Conservation (phyloP, 1,140 invertebrate species). For the Uloborus diversus region DNA sequence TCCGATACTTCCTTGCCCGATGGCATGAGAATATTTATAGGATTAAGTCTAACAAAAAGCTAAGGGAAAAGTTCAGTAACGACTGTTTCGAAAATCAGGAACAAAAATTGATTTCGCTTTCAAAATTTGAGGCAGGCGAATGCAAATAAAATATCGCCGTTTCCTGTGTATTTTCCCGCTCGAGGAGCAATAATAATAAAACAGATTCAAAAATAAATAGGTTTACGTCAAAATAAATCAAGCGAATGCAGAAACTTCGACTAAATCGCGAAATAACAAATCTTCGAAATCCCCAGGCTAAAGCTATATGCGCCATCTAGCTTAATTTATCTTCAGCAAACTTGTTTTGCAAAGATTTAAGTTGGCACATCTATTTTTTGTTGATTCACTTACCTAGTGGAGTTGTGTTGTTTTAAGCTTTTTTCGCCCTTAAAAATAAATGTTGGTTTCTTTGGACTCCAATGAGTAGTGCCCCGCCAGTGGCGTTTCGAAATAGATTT, state of each 20-base stretch:
- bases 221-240: conserved; percentile 18
- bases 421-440: background rate
- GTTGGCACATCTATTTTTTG: conserved; percentile 11
- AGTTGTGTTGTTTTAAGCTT: too few relatives aligned
- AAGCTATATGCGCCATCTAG: conserved; percentile 21
- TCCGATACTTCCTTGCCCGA: background rate
- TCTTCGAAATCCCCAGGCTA: conserved; percentile 21
- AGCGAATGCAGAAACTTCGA: conserved; percentile 23
- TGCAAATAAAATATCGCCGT: background rate
- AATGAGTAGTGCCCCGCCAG: background rate
- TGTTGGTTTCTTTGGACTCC: background rate
- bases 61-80: background rate
- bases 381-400: background rate
- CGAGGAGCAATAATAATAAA: background rate
- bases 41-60: background rate
- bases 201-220: background rate
- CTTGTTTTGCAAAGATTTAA: conserved; percentile 47
- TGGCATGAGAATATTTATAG: background rate
- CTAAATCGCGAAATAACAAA: conserved; percentile 36
- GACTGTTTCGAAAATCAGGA: background rate
- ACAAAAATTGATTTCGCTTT: background rate
- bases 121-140: background rate
- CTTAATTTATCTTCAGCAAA: conserved; percentile 42
- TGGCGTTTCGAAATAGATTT: conserved; percentile 20
- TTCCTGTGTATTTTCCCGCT: background rate